Base-by-base conservation (phyloP, 2,113 vertebrate species). In the Leptobrachium ailaonicum region DNA sequence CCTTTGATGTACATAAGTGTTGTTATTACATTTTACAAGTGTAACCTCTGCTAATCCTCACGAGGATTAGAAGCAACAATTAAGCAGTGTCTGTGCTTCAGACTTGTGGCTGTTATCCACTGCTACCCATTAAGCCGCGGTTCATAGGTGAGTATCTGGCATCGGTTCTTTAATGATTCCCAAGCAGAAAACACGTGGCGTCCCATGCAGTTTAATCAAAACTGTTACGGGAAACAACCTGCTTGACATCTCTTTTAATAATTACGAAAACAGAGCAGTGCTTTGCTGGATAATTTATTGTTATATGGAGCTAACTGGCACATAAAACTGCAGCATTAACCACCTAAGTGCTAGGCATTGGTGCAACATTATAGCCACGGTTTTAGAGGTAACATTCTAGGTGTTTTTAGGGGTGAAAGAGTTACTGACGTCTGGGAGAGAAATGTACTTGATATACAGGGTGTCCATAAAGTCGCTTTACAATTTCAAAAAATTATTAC, bases 1-100 rank as follows among this genome's bases (percentile, higher is more conserved):
- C 75, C 66, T 77, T 77, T 77, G 66, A 77, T 69, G 75, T 69
- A 69, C 64, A 77, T 56, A 77, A 77, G 75, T 77, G 63, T 64
- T 77, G 50, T 45, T 54, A 69, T 77, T 77, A 69, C 66, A 69
- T 69, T 56, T 77, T 69, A 77, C 75, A 77, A 69, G 66, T 77
- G 64, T 77, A 77, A 69, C 41, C 75, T 77, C 75, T 60, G 75
- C 53, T 69, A 42, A 58, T 50, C 54, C 75, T 77, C 75, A 8
- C 12, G 75, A 77, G 75, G 66, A 69, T 69, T 69, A 63, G 64
- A 69, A 77, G 75, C 66, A 77, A 77, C 66, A 77, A 77, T 77
- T 77, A 68, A 68, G 66, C 66, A 69, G 53, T 58, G 66, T 60
- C 76, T 62, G 8, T 40, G 53, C 47, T 54, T 70, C 54, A 60